These are phyloP conservation scores for Gobionotothen gibberifrons DNA, from an alignment of 2,797 vertebrate genomes.

Conservation along the genomic window DNA sequence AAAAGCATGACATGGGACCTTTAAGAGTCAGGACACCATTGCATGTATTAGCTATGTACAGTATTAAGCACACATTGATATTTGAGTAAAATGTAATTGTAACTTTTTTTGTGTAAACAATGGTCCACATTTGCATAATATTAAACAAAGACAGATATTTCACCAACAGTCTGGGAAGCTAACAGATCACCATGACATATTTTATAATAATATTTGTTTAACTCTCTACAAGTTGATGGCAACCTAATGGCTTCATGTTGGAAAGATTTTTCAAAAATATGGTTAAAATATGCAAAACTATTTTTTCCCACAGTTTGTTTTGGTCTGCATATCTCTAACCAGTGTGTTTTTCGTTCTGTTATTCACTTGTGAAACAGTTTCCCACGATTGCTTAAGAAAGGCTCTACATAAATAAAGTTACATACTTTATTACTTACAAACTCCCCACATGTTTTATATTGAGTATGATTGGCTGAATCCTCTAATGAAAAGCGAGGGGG, in stretches of 20 bases:
- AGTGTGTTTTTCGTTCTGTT: background rate
- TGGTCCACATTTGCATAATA: background rate
- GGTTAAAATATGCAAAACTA: background rate
- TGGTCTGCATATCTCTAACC: background rate
- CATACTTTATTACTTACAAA: background rate
- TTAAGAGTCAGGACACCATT: background rate
- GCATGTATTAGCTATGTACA: background rate
- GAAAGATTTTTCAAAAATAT: background rate
- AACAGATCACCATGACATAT: background rate
- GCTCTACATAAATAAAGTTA: background rate
- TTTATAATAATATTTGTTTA: background rate
- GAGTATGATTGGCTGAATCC: constrained; percentile 13
- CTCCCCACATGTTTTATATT: constrained; percentile 40
- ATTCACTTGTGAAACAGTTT: constrained; percentile 5
- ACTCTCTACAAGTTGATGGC: background rate
- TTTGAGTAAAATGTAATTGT: background rate
- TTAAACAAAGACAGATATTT: constrained; percentile 14
- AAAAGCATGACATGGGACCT: background rate
- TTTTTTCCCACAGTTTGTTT: background rate
- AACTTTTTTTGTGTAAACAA: constrained; percentile 2
- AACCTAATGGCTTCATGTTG: background rate
- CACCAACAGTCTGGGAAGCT: background rate
- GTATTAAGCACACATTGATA: background rate
- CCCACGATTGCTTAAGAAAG: background rate
- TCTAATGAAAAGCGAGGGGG: constrained; percentile 28